Evolutionary conservation across 2,888 invertebrate species (phyloP), one percentile per base, ranked within the genome.

Genomic region (Drosophila leonis): DNA sequence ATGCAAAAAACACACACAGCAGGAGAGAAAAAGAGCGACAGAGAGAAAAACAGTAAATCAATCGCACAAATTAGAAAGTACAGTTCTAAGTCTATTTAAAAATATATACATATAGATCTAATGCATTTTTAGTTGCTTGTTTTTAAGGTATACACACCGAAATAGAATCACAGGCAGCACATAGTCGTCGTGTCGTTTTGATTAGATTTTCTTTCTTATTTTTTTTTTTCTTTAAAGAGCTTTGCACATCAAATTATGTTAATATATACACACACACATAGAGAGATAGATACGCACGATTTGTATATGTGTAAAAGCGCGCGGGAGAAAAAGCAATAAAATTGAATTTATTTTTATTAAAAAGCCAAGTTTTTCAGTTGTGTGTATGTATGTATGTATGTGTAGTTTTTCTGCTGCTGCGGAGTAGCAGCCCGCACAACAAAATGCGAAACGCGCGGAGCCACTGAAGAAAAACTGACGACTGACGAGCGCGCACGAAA

Each of bases 391-490:
- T 84, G 78, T 83, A 72, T 83, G 74, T 82, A 73, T 83, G 56
- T 78, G 71, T 79, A 82, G 72, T 78, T 78, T 85, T 85, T 71
- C 83, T 86, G 86, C 88, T 88, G 90, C 81, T 73, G 89, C 84
- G 90, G 88, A 85, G 85, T 84, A 82, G 85, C 89, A 82, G 80
- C 90, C 83, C 89, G 82, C 83, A 80, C 86, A 83, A 80, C 88
- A 82, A 82, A 90, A 90, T 86, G 77, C 78, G 86, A 83, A 82
- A 91, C 90, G 85, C 90, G 90, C 90, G 91, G 88, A 90, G 90
- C 90, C 81, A 85, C 87, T 87, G 84, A 84, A 88, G 83, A 84
- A 88, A 88, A 84, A 81, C 87, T 84, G 89, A 90, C 82, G 88
- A 87, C 90, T 87, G 88, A 83, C 82, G 71, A 69, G 68, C 79